Base-by-base conservation (phyloP, 1,140 invertebrate species). In the Zaprionus capensis region DNA sequence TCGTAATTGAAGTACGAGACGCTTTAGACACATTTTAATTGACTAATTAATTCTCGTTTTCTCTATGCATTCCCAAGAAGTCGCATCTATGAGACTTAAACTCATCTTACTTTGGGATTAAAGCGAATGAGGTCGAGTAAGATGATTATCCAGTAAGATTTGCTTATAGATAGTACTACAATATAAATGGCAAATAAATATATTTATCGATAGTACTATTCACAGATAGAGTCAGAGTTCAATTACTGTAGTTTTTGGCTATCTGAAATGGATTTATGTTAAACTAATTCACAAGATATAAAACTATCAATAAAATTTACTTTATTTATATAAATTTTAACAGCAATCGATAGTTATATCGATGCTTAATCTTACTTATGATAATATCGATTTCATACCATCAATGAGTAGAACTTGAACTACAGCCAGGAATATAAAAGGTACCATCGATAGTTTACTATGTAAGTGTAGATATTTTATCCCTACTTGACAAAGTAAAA, bases 1-100 rank as follows among this genome's bases (percentile, higher is more conserved):
- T 22, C 67, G 15, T 85, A 85, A 85, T 85, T 85, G 76, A 85
- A 65, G 80, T 68, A 74, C 82, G 82, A 85, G 82, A 85, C 82
- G 79, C 38, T 51, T 17, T 67, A 66, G 78, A 85, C 75, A 81
- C 79, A 76, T 87, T 85, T 85, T 79, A 85, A 86, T 85, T 85
- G 78, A 73, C 65, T 63, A 66, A 71, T 69, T 86, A 82, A 82
- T 76, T 75, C 46, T 69, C 31, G 56, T 49, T 66, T 59, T 63
- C 20, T 12, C 26, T 46, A 28, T 44, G 5, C 9, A 44, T 46
- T 46, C 3, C 41, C 6, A 2, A 17, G 6, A n/a, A 44, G 41
- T 2, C 5, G n/a, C 41, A 44, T 44, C 41, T 17, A 17, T 20
- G 56, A 36, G 28, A 36, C 15, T 38, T 58, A 24, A 24, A 20